Evolutionary conservation across 2,797 vertebrate species (phyloP), one percentile per base, ranked within the genome.

Genomic region (Bovichtus variegatus): DNA sequence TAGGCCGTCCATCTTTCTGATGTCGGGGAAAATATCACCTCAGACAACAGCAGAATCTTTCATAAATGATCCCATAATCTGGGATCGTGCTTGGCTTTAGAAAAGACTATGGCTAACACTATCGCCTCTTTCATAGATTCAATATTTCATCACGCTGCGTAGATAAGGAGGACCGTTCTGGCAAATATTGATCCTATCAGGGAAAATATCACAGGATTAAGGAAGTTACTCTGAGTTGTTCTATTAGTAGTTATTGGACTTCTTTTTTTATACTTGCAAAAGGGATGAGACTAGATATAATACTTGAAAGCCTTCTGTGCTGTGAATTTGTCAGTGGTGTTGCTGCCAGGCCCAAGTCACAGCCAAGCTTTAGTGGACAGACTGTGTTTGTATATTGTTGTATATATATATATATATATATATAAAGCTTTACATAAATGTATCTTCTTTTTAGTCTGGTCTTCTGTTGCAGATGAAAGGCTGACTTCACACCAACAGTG

Each of bases 161-260:
- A 71, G 85, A 91, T 90, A 90, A 86, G 82, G 82, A 74, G 54
- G 74, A 78, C 67, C 59, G 67, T 74, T 82, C 86, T 88, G 85
- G 87, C 83, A 92, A 92, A 91, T 89, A 92, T 87, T 85, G 89
- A 90, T 91, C 81, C 77, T 88, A 87, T 91, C 87, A 82, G 67
- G 68, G 67, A 62, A 84, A 88, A 87, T 74, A 87, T 85, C 87
- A 71, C 67, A 69, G 86, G 87, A 92, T 92, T 90, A 91, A 68
- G 76, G 64, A 87, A 78, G 62, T 84, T 74, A 77, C 69, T 82
- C 63, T 64, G 84, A 91, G 91, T 87, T 86, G 84, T 87, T 89
- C 86, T 85, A 86, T 91, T 91, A 88, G 81, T 77, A 85, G 84
- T 86, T 84, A 80, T 85, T 80, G 63, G 61, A 86, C 38, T 71